Evolutionary conservation across 2,113 vertebrate species (phyloP).

Genomic region (Fregetta grallaria): DNA sequence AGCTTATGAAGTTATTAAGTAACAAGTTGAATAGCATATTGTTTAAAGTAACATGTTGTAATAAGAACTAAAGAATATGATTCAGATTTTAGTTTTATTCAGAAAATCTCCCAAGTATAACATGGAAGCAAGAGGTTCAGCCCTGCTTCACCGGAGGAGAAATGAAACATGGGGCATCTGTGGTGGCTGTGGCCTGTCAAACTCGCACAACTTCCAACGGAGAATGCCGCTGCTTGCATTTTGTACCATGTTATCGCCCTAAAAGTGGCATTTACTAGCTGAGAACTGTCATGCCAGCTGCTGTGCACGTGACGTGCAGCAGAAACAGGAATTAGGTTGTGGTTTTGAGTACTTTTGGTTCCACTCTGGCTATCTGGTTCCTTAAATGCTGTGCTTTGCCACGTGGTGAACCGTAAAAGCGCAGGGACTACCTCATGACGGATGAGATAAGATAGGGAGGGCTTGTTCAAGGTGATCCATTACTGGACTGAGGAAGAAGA

Average conservation of each 20-base stretch:
- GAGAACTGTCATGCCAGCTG: background rate
- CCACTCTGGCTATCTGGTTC: background rate
- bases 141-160: background rate
- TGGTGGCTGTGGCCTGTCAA: background rate
- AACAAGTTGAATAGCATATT: background rate
- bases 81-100: background rate
- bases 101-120: background rate
- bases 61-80: background rate
- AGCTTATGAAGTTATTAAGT: background rate
- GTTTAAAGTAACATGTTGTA: background rate
- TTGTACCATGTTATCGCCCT: background rate
- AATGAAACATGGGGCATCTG: background rate
- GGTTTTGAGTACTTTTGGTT: background rate
- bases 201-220: accelerated
- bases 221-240: background rate
- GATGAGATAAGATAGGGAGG: background rate
- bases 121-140: accelerated
- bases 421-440: background rate
- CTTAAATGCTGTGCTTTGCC: background rate
- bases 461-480: background rate
- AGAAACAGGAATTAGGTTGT: background rate
- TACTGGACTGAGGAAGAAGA: background rate
- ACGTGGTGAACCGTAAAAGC: background rate
- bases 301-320: background rate
- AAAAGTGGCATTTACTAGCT: background rate